Conservation (phyloP, 2,888 invertebrate species). For the Lycophotia porphyrea region DNA sequence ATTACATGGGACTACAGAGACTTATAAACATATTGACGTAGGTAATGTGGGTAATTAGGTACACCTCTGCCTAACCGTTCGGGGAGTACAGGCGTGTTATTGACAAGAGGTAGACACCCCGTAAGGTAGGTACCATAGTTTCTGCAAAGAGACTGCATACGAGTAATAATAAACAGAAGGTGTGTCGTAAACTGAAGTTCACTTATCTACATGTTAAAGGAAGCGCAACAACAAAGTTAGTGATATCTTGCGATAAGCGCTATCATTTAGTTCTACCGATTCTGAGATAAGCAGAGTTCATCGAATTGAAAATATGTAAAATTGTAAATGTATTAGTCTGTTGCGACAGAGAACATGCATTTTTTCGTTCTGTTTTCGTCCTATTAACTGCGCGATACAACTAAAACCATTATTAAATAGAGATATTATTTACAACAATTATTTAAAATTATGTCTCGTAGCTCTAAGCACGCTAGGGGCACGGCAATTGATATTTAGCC, state of each 20-base stretch:
- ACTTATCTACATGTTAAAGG: conserved; percentile 29
- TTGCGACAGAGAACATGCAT: too few species aligned
- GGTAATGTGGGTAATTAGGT: too few species aligned
- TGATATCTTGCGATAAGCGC: conserved; percentile 30
- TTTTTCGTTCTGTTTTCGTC: too few species aligned
- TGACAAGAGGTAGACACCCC: neutral
- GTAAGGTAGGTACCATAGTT: too few species aligned
- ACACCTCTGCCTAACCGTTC: neutral
- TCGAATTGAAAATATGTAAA: conserved; percentile 32
- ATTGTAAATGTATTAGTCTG: too few species aligned
- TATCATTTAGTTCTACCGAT: conserved; percentile 38
- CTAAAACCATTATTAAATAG: too few species aligned
- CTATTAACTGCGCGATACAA: too few species aligned
- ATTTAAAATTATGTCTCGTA: too few species aligned
- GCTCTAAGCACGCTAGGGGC: too few species aligned
- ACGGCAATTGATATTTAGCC: too few species aligned
- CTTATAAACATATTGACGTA: too few species aligned
- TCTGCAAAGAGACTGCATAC: neutral
- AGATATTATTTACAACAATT: too few species aligned
- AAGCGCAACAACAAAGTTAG: conserved; percentile 26
- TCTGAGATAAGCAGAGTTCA: conserved; percentile 40
- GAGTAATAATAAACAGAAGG: neutral
- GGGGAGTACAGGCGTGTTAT: neutral
- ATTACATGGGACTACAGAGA: neutral
- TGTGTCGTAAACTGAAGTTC: neutral